These are phyloP conservation scores for Drymonia ruficornis DNA, from an alignment of 2,888 invertebrate species.

Conservation along the genomic window DNA sequence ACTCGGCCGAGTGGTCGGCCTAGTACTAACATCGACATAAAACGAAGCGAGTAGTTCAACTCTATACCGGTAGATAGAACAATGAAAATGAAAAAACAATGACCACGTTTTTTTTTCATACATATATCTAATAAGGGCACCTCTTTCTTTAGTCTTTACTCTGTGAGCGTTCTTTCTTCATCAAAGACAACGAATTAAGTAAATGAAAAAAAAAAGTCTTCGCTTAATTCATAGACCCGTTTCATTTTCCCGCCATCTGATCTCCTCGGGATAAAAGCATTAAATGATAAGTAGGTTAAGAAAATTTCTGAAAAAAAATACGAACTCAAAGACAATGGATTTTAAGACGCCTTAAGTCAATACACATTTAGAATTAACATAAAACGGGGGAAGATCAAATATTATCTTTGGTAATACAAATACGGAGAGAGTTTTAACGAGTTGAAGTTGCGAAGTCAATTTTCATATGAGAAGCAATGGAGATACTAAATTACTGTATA, in stretches of 20 bases:
- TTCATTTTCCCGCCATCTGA: conserved; percentile 7
- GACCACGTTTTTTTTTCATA: no score
- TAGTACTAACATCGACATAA: no score
- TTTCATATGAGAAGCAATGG: neutral
- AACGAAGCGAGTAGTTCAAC: no score
- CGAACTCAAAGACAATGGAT: conserved; percentile 8
- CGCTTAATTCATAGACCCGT: conserved; percentile 4
- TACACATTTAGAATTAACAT: conserved; percentile 4
- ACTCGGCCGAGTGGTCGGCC: no score
- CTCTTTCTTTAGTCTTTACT: no score
- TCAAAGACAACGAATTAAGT: no score
- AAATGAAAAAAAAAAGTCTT: no score
- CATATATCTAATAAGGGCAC: no score
- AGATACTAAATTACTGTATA: neutral
- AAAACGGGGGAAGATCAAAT: conserved; percentile 3
- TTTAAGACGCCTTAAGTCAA: conserved; percentile 3
- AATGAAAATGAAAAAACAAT: no score
- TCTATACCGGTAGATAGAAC: no score
- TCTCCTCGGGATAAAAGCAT: conserved; percentile 2
- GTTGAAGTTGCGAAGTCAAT: conserved; percentile 8
- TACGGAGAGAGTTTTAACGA: neutral
- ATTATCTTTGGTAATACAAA: conserved; percentile 3
- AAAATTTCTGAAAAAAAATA: neutral
- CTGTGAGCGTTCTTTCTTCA: no score
- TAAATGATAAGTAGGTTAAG: conserved; percentile 4